Percentiles rank a stretch among this genome's conserved stretches.
Conservation (phyloP, 1,140 invertebrate species). For the Orchestia grillus region DNA sequence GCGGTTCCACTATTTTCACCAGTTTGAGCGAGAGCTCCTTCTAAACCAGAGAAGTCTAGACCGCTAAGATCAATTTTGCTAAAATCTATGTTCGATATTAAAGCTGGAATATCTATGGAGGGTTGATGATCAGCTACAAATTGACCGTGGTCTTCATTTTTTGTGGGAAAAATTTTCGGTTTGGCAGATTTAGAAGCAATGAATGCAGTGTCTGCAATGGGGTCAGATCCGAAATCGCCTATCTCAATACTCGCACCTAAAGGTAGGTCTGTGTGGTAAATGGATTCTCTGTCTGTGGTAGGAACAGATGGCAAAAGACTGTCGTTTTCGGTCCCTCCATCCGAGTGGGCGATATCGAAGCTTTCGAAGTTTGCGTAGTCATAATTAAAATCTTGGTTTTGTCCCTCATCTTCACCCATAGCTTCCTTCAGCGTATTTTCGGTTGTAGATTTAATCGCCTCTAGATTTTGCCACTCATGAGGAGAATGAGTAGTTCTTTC, state of each 20-base stretch:
- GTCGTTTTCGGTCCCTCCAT: background rate
- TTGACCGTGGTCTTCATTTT: background rate
- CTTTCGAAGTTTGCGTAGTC: background rate
- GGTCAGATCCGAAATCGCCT: background rate
- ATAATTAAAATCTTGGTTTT: background rate
- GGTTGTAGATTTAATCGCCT: background rate
- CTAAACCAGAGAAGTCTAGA: background rate
- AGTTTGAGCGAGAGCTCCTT: background rate
- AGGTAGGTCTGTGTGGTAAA: background rate
- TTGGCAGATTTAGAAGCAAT: background rate
- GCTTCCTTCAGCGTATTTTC: background rate
- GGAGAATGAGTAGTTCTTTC: background rate
- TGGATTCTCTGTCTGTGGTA: background rate
- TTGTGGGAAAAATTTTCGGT: background rate
- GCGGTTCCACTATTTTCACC: background rate
- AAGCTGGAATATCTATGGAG: background rate
- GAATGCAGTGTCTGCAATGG: background rate
- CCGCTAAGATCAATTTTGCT: conserved; percentile 12
- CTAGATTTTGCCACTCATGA: background rate
- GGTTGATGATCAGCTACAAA: background rate
- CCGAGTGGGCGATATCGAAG: background rate
- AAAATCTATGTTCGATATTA: conserved; percentile 19
- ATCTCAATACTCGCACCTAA: conserved; percentile 28
- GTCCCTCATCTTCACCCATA: background rate
- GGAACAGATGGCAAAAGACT: background rate